These are phyloP conservation scores for Xiphorhynchus elegans DNA, from an alignment of 2,113 vertebrate genomes.

Conservation along the genomic window DNA sequence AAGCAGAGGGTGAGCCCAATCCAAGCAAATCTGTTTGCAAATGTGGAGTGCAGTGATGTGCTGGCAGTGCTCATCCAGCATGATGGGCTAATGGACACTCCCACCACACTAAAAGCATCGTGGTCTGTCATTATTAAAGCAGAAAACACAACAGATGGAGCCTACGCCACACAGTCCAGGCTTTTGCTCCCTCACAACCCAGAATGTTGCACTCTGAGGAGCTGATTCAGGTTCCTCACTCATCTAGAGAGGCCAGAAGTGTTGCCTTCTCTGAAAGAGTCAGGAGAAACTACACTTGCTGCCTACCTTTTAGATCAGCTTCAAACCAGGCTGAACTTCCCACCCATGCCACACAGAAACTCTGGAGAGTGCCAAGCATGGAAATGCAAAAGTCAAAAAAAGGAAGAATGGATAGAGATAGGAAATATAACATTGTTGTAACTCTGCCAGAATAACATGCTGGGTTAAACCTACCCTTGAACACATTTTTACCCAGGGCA, in stretches of 20 bases:
- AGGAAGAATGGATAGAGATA: neutral
- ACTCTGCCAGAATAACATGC: neutral
- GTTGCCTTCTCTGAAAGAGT: fast-evolving
- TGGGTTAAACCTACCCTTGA: neutral
- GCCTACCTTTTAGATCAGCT: neutral
- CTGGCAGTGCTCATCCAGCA: neutral
- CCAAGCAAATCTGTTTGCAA: slow-evolving; percentile 46
- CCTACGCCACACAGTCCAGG: neutral
- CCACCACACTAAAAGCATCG: neutral
- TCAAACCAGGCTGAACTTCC: neutral
- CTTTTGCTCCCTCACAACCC: neutral
- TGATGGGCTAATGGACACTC: neutral
- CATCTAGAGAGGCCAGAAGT: neutral
- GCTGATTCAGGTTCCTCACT: neutral
- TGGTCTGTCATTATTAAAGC: slow-evolving; percentile 1
- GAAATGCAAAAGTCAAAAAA: neutral
- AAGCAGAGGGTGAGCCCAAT: neutral
- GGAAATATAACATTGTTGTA: neutral
- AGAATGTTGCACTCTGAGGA: neutral
- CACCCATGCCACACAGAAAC: neutral
- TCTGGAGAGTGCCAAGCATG: neutral
- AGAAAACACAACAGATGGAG: slow-evolving; percentile 28
- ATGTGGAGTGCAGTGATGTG: neutral
- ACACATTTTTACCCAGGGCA: neutral
- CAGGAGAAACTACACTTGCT: neutral